Evolutionary conservation across 2,888 invertebrate genomes (phyloP).

Genomic region (Fabriciana adippe): DNA sequence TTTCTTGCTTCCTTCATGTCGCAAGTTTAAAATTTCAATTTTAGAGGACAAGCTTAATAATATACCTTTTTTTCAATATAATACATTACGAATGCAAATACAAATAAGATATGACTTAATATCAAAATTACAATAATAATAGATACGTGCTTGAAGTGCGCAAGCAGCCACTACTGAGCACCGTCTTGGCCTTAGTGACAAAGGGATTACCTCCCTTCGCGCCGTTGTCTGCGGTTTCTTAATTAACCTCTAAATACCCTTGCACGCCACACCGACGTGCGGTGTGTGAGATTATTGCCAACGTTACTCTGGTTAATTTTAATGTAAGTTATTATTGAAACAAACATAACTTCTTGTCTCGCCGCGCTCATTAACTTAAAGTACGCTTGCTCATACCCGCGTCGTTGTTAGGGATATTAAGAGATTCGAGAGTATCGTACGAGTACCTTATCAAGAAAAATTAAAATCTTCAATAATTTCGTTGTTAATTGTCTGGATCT

Average conservation of each 20-base stretch:
- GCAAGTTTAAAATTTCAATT: no score
- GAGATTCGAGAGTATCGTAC: conserved; percentile 25
- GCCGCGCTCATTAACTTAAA: conserved; percentile 56
- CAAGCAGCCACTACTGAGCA: conserved; percentile 44
- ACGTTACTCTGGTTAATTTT: conserved; percentile 74
- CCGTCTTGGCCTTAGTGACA: conserved; percentile 71
- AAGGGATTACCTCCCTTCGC: conserved; percentile 68
- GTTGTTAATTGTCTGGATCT: no score
- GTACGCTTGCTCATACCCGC: conserved; percentile 44
- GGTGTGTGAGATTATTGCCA: conserved; percentile 74
- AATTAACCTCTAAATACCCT: conserved; percentile 80
- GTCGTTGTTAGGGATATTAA: conserved; percentile 45
- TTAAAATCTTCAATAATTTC: neutral
- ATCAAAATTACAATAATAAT: conserved; percentile 53
- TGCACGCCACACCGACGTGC: conserved; percentile 61
- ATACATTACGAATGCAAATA: no score
- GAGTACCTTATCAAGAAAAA: neutral
- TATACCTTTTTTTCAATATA: no score
- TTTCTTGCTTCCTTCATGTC: no score
- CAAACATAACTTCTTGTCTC: conserved; percentile 61
- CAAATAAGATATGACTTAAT: conserved; percentile 30
- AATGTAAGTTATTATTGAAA: conserved; percentile 74
- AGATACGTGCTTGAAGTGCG: conserved; percentile 46
- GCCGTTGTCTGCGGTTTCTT: conserved; percentile 75
- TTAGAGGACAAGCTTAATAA: no score